Conservation (phyloP, 2,888 invertebrate species). For the Cantharis rufa region DNA sequence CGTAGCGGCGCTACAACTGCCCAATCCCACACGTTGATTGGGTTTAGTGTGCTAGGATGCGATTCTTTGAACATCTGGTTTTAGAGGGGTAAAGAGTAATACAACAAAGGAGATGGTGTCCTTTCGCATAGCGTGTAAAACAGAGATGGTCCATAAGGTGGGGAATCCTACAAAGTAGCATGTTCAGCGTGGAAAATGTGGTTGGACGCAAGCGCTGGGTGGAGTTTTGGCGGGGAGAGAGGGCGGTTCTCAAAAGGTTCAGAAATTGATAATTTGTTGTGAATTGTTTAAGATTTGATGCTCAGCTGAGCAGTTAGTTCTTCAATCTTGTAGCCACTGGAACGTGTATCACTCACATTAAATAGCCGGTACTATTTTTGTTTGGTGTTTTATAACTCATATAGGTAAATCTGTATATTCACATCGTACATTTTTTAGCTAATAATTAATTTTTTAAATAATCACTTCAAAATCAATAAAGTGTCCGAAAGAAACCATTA, state of each 20-base stretch:
- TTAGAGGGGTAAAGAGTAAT: constrained; percentile 25
- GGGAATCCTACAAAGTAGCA: constrained; percentile 45
- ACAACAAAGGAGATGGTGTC: constrained; percentile 30
- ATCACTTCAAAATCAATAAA: neutral
- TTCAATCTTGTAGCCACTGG: constrained; percentile 7
- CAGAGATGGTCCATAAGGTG: constrained; percentile 41
- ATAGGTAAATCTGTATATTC: neutral
- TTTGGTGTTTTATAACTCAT: neutral
- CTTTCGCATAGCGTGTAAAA: constrained; percentile 34
- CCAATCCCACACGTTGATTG: constrained; percentile 63
- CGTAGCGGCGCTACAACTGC: constrained; percentile 57
- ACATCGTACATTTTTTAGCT: neutral
- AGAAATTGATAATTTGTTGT: constrained; percentile 58
- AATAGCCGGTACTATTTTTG: neutral
- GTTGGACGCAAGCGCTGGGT: constrained; percentile 53
- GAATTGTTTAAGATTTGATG: constrained; percentile 58
- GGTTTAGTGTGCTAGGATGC: constrained; percentile 57
- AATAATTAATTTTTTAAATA: neutral
- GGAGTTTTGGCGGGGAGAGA: constrained; percentile 49
- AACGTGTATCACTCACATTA: neutral
- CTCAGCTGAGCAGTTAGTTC: constrained; percentile 42
- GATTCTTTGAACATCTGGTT: constrained; percentile 39
- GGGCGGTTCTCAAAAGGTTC: constrained; percentile 47
- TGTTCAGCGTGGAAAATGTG: constrained; percentile 45
- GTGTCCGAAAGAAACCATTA: neutral